phyloP scores from a whole-genome alignment of 1,140 invertebrate genomes.

The Battus philenor region DNA sequence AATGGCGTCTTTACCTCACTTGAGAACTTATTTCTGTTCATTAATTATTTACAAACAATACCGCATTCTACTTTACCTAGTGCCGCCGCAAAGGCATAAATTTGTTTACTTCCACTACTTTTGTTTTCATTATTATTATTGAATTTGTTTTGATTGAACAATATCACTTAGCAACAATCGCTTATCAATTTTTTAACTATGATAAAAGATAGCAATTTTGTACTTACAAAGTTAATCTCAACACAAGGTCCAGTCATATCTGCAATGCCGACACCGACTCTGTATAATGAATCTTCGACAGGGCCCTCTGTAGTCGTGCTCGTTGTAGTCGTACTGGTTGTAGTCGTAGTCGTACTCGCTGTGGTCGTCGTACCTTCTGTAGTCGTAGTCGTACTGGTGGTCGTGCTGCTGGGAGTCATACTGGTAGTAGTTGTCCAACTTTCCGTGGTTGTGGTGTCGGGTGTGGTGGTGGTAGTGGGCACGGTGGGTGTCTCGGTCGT shows the following conservation, averaged over 20 bases:
- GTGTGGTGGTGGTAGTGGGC: constrained; percentile 17
- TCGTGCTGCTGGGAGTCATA: no score
- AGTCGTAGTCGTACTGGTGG: neutral
- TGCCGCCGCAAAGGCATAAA: no score
- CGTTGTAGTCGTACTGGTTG: neutral
- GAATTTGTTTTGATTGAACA: no score
- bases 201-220: no score
- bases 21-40: no score
- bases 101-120: no score
- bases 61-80: no score
- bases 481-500: neutral
- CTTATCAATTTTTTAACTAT: no score
- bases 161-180: no score
- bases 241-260: constrained; percentile 93
- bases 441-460: neutral
- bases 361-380: neutral
- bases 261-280: constrained; percentile 86
- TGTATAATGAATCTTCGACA: constrained; percentile 22
- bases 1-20: no score
- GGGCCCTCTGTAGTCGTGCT: constrained; percentile 9
- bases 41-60: no score
- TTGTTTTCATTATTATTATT: no score
- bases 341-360: neutral
- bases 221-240: constrained; percentile 94
- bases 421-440: neutral